Percentiles rank a stretch among this genome's conserved stretches.
Evolutionary conservation across 2,113 vertebrate species (phyloP).

Genomic region (Gadus macrocephalus): DNA sequence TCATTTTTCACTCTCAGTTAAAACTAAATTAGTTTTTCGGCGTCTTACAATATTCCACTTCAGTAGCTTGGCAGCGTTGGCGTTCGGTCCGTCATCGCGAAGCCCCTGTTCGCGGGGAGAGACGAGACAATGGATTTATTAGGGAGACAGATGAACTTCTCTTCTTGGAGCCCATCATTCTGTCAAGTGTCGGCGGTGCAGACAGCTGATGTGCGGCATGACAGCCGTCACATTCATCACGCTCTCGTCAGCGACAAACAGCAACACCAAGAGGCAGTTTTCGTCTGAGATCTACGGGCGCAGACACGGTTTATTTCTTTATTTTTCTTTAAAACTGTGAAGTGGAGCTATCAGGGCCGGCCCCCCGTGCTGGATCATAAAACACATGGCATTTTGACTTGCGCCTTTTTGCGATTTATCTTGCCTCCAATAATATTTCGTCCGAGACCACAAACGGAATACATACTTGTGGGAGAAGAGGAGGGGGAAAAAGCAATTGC

Average conservation of each 20-base stretch:
- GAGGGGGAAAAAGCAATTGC: slow-evolving; percentile 60
- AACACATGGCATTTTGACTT: slow-evolving; percentile 63
- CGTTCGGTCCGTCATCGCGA: slow-evolving; percentile 61
- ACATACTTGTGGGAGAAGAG: slow-evolving; percentile 40
- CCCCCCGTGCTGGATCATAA: slow-evolving; percentile 58
- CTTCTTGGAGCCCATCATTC: slow-evolving; percentile 67
- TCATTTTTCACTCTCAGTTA: slow-evolving; percentile 69
- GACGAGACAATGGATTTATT: slow-evolving; percentile 70
- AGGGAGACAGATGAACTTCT: slow-evolving; percentile 69
- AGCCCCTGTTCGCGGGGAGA: slow-evolving; percentile 50
- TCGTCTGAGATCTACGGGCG: slow-evolving; percentile 44
- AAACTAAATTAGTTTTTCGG: slow-evolving; percentile 58
- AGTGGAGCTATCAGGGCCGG: slow-evolving; percentile 49
- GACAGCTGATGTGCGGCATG: slow-evolving; percentile 63
- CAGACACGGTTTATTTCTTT: slow-evolving; percentile 34
- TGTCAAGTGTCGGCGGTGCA: slow-evolving; percentile 53
- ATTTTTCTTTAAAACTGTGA: slow-evolving; percentile 18
- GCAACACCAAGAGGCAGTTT: slow-evolving; percentile 36
- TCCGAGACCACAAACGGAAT: slow-evolving; percentile 57
- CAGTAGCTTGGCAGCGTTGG: slow-evolving; percentile 51
- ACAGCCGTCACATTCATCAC: slow-evolving; percentile 68
- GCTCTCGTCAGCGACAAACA: slow-evolving; percentile 57
- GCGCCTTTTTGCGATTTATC: slow-evolving; percentile 59
- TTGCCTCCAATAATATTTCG: slow-evolving; percentile 68
- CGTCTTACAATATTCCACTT: slow-evolving; percentile 45